Base-by-base conservation (phyloP, 2,888 invertebrate genomes). In the Julus scanicus region DNA sequence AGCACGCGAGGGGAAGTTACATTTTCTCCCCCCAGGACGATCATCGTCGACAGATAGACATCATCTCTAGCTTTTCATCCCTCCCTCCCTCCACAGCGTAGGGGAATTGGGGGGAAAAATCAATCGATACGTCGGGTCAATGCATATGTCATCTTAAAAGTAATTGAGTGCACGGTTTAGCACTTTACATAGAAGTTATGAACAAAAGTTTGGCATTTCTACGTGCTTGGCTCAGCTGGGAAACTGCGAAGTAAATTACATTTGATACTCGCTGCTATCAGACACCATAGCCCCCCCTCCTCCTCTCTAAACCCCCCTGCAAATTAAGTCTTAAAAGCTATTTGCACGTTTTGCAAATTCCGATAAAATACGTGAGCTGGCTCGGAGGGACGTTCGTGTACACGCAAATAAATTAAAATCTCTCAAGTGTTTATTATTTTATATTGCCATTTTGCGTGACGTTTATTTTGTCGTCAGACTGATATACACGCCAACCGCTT, bases 121-220 rank as follows among this genome's bases (percentile, higher is more conserved):
- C 80, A 85, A 85, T 85, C 85, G 85, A 85, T 85, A 85, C 85
- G 29, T 85, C 15, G 15, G 85, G 85, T 85, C 85, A 85, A 85
- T 85, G 85, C 85, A 49, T 44, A 85, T 85, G 85, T 49, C 85
- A 44, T 44, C 85, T 44, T 85, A 85, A 85, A 80, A 80, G 80
- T 80, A 80, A 80, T 80, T 80, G 80, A 80, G 80, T 80, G 80
- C 80, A 80, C 80, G 80, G 80, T 80, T 80, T 80, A 80, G 80
- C 80, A 80, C 80, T 80, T 80, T 80, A 80, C 80, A 80, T 80
- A 37, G 80, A 80, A 80, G 80, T 80, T 80, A 80, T 80, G 80
- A 80, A 80, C 80, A 80, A 80, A 80, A 80, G 80, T 80, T 80
- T 80, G 80, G 80, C 80, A 80, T 80, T 80, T 80, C 80, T 80